These are phyloP conservation scores for Yasuhikotakia modesta DNA, from an alignment of 2,797 vertebrate species.

Conservation along the genomic window DNA sequence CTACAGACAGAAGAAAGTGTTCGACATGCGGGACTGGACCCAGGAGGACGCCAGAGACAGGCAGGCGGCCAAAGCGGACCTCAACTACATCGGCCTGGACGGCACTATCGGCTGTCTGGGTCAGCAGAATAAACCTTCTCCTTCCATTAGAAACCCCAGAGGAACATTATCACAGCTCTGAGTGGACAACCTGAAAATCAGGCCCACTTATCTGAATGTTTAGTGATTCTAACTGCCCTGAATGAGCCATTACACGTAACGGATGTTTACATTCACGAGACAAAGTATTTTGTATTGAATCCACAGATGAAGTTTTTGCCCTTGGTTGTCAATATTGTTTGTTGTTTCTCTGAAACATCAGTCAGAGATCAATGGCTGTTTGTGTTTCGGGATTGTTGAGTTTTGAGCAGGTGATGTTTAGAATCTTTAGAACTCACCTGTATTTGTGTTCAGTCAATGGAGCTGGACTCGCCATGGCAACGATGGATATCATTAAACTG, in stretches of 20 bases:
- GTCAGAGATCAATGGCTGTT: too few relatives aligned
- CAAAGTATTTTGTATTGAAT: too few relatives aligned
- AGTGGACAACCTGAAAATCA: neutral
- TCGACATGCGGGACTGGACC: constrained; percentile 90
- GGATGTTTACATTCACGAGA: too few relatives aligned
- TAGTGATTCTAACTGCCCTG: neutral
- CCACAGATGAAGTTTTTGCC: too few relatives aligned
- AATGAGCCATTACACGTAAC: neutral
- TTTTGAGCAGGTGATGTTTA: too few relatives aligned
- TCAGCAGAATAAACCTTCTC: constrained; percentile 62
- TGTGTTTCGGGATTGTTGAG: too few relatives aligned
- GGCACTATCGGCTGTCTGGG: constrained; percentile 96
- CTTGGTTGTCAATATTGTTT: too few relatives aligned
- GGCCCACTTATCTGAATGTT: neutral
- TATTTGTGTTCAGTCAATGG: constrained; percentile 94
- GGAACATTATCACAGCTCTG: neutral
- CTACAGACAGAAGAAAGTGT: constrained; percentile 93
- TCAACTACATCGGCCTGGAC: constrained; percentile 96
- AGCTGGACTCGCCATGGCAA: constrained; percentile 97
- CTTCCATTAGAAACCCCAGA: neutral
- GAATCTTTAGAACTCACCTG: too few relatives aligned
- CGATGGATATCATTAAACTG: constrained; percentile 99
- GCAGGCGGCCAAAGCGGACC: constrained; percentile 87
- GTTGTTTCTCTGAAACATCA: too few relatives aligned
- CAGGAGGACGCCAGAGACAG: constrained; percentile 91